Evolutionary conservation across 2,888 invertebrate genomes (phyloP).

Genomic region (Chloroclystis v-ata): DNA sequence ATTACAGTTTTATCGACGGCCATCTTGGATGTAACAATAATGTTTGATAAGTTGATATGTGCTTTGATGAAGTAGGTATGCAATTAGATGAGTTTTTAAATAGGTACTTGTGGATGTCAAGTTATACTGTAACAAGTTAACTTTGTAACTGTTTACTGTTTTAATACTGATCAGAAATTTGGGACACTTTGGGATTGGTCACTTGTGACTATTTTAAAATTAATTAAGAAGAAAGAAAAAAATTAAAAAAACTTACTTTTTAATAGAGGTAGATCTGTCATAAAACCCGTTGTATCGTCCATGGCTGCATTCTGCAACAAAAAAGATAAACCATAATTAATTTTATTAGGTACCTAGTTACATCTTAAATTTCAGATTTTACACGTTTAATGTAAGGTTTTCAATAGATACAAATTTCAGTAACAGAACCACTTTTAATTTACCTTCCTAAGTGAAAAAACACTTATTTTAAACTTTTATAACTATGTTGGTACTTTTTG

Average conservation of each 20-base stretch:
- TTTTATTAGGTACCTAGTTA: too few relatives aligned
- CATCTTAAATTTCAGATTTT: too few relatives aligned
- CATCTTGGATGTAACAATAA: slow-evolving; percentile 63
- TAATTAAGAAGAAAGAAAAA: too few relatives aligned
- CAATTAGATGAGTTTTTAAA: slow-evolving; percentile 1
- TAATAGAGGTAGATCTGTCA: slow-evolving; percentile 91
- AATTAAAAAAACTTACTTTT: slow-evolving; percentile 85
- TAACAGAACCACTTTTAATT: too few relatives aligned
- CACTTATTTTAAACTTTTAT: not conserved
- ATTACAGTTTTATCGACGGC: slow-evolving; percentile 72
- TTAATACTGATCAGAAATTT: too few relatives aligned
- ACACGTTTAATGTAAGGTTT: too few relatives aligned
- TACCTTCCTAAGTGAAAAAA: too few relatives aligned
- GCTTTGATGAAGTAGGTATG: slow-evolving; percentile 20
- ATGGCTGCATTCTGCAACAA: slow-evolving; percentile 86
- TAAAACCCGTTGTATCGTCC: slow-evolving; percentile 92
- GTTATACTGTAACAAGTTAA: not conserved
- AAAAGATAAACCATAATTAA: slow-evolving; percentile 18
- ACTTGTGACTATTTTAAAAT: too few relatives aligned
- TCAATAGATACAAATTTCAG: too few relatives aligned
- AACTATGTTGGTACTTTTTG: too few relatives aligned
- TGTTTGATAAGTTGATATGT: slow-evolving; percentile 72
- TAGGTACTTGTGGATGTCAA: not conserved
- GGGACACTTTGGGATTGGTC: too few relatives aligned
- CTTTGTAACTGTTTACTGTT: not conserved